Evolutionary conservation across 2,888 invertebrate genomes (phyloP), one percentile per base, ranked within the genome.

Genomic region (Eupithecia tripunctaria): DNA sequence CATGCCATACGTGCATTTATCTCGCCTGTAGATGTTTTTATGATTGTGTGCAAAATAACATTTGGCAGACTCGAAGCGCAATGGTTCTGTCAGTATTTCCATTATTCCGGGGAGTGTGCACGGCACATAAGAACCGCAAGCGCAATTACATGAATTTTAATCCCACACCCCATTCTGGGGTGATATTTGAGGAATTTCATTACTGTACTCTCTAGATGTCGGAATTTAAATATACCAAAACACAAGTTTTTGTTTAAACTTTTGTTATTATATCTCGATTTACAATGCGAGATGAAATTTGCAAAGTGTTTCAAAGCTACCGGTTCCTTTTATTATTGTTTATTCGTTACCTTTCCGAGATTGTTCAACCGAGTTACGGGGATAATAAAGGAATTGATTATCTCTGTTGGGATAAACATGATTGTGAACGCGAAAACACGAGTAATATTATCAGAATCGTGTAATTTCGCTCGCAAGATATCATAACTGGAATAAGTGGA

Each of bases 171-270:
- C 86, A 88, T 85, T 79, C 84, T 78, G 86, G 86, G 83, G 84
- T 77, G 88, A 89, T 91, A 90, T 92, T 91, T 91, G 83, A 91
- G 90, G 93, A 94, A 94, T 94, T 94, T 93, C 91, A 94, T 94
- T 93, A 92, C 86, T 87, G 87, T 85, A 88, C 88, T 90, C 87
- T 86, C 83, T 88, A 86, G 87, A 86, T 84, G 86, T 83, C 75
- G 89, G 90, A 89, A 91, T 91, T 90, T 86, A 85, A 85, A 85
- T 83, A 81, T 80, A 85, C 79, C 86, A 84, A 89, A 89, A 90
- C 88, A 89, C 82, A 88, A 91, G 86, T 89, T 89, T 87, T 84
- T 86, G 79, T 84, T 85, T 84, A 88, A 90, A 89, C 85, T 90
- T 88, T 84, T 84, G 83, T 85, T 87, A 86, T 88, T 86, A 87